Base-by-base conservation (phyloP, 1,140 invertebrate species). In the Saccostrea cuccullata region DNA sequence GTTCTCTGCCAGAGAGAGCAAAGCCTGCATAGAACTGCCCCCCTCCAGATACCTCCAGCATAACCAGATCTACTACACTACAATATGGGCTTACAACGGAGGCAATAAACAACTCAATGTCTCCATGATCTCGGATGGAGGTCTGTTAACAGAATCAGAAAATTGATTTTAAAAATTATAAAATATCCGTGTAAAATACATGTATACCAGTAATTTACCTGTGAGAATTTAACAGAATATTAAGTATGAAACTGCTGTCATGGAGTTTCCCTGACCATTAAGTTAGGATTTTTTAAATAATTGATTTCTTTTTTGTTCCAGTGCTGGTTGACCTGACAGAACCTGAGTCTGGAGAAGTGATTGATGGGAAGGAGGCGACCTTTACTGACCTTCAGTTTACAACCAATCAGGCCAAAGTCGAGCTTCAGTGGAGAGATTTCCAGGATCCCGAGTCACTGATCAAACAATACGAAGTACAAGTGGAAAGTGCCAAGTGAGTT, bases 381-480 rank as follows among this genome's bases (percentile, higher is more conserved):
- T 91, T 91, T 86, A 40, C 56, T 0, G 92, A 93, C 86, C 56
- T 90, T 0, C 55, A 64, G 36, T 87, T 83, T 47, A 87, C 86
- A 20, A 47, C 70, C 73, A 87, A 64, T 55, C 26, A 36, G 82
- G 89, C 91, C 17, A 91, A 89, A 67, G 89, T 92, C 0, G 85
- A 89, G 20, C 77, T 88, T n/a, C 91, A 92, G 26, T 93, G 92
- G 92, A 86, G 70, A 13, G 86, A 84, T 60, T 92, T 91, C 86
- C 64, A 58, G 15, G 92, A 93, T 70, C 87, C 90, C 13, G 91
- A 93, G 64, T 92, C 92, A 12, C 83, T 60, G 23, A 92, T 93
- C 55, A 85, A 67, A 58, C n/a, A 90, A 12, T 93, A 92, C 86
- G 86, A 89, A 64, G 88, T 91, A 13, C 86, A 90, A 77, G 88